phyloP scores from a whole-genome alignment of 2,113 vertebrate species.

The Papio anubis region DNA sequence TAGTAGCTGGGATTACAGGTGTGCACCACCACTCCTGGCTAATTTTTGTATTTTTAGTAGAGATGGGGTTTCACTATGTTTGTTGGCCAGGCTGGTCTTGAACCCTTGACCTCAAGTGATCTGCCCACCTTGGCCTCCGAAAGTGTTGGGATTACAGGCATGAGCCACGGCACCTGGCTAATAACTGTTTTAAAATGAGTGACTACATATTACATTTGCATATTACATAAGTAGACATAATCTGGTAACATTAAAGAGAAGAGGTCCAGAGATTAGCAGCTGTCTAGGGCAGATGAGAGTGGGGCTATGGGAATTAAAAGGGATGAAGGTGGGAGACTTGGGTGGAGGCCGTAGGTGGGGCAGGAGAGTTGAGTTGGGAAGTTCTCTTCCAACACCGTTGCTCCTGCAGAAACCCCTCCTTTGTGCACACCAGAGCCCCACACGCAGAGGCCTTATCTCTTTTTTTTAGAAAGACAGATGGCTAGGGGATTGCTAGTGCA shows the following conservation, averaged over 20 bases:
- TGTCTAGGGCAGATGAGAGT: not conserved
- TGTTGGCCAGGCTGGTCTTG: no score
- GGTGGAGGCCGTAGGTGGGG: no score
- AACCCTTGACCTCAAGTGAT: no score
- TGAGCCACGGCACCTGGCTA: no score
- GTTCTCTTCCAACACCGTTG: not conserved
- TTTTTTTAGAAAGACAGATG: not conserved
- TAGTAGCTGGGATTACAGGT: no score
- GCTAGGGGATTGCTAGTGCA: no score
- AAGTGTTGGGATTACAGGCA: no score
- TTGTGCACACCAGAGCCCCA: not conserved
- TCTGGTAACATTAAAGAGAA: not conserved
- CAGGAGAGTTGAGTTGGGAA: not conserved
- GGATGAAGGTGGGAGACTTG: not conserved
- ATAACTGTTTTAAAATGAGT: not conserved
- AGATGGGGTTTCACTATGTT: no score
- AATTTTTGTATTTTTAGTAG: no score
- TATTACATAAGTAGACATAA: not conserved
- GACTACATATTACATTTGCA: not conserved
- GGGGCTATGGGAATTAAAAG: not conserved
- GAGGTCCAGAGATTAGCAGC: not conserved
- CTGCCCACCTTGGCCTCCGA: no score
- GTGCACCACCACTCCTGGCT: no score
- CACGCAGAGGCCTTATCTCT: not conserved
- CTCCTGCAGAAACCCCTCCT: not conserved